Evolutionary conservation across 2,888 invertebrate species (phyloP).

Genomic region (Tuberolachnus salignus): DNA sequence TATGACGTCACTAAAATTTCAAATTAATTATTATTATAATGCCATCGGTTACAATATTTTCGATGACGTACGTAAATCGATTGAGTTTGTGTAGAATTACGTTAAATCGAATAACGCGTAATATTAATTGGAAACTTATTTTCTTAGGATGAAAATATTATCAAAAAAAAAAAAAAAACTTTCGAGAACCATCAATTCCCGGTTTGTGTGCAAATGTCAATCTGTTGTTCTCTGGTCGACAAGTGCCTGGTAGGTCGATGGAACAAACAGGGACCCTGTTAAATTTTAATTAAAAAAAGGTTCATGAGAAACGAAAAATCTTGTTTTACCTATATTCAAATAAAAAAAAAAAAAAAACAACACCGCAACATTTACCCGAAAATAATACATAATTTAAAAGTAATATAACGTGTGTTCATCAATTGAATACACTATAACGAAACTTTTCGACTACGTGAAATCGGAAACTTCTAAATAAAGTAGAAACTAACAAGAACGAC

Average conservation of each 20-base stretch:
- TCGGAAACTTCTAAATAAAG: slow-evolving; percentile 15
- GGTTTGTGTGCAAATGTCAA: slow-evolving; percentile 27
- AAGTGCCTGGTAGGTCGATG: background rate
- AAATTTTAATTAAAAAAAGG: slow-evolving; percentile 55
- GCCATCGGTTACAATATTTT: background rate
- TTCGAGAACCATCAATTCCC: slow-evolving; percentile 25
- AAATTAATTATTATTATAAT: background rate
- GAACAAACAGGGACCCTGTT: slow-evolving; percentile 26
- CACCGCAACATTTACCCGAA: background rate
- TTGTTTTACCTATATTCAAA: slow-evolving; percentile 29
- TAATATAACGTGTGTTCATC: slow-evolving; percentile 1
- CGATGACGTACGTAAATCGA: background rate
- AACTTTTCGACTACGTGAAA: slow-evolving; percentile 4
- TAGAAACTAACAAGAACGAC: slow-evolving; percentile 9
- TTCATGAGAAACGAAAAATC: slow-evolving; percentile 23
- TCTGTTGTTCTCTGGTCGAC: slow-evolving; percentile 7
- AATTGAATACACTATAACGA: slow-evolving; percentile 2
- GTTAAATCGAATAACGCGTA: background rate
- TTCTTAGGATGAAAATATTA: background rate
- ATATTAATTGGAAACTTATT: slow-evolving; percentile 39
- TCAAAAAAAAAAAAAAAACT: slow-evolving; percentile 19
- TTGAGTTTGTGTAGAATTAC: background rate
- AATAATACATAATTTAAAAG: background rate
- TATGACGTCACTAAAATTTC: background rate
- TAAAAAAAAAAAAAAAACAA: slow-evolving; percentile 34